Percentiles rank a stretch among this genome's conserved stretches.
Evolutionary conservation across 2,797 vertebrate species (phyloP).

Genomic region (Esox lucius): DNA sequence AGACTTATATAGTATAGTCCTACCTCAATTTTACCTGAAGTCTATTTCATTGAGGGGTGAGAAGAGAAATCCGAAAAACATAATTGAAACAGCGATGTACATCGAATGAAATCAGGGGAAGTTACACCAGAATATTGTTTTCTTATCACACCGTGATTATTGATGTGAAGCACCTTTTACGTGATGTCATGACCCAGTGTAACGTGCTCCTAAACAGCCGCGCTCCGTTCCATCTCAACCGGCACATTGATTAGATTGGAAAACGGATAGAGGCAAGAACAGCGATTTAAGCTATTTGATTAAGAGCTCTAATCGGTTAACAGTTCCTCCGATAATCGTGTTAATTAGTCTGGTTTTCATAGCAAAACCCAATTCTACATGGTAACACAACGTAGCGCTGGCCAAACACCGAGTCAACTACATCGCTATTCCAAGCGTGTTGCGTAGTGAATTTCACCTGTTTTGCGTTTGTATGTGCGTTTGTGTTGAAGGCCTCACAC

Average conservation of each 20-base stretch:
- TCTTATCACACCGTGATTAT: background rate
- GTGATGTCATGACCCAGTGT: background rate
- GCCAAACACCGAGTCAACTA: conserved; percentile 10
- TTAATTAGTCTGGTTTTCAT: conserved; percentile 17
- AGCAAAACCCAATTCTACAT: conserved; percentile 9
- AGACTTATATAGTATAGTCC: too few relatives aligned
- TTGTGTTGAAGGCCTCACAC: background rate
- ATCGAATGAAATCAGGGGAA: background rate
- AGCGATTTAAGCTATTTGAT: conserved; percentile 32
- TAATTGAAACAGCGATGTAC: background rate
- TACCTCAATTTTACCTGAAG: too few relatives aligned
- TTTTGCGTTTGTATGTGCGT: background rate
- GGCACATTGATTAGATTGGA: conserved; percentile 24
- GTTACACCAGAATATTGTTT: background rate
- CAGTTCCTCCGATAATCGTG: conserved; percentile 26
- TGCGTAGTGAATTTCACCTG: background rate
- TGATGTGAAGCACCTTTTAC: background rate
- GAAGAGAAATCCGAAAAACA: too few relatives aligned
- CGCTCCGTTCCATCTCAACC: conserved; percentile 3
- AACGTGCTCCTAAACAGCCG: background rate
- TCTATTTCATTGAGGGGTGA: too few relatives aligned
- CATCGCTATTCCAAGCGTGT: background rate
- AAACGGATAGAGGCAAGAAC: conserved; percentile 20
- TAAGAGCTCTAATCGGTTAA: conserved; percentile 21
- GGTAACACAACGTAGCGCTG: background rate